phyloP scores from a whole-genome alignment of 2,797 vertebrate species.

The Hypotaenidia okinawae region DNA sequence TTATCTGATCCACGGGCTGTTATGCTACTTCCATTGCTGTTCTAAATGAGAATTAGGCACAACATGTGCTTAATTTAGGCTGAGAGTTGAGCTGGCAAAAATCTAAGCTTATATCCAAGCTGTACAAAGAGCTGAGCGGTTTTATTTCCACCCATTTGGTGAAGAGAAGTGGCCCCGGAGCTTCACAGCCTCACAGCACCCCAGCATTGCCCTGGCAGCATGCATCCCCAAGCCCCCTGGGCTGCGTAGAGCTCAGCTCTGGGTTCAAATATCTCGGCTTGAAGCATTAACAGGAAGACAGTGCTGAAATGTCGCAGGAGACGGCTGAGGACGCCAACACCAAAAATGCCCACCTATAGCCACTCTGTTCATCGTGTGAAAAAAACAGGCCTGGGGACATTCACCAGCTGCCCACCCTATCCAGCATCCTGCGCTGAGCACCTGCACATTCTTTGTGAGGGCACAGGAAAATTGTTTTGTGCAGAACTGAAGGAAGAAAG shows the following conservation, averaged over 20 bases:
- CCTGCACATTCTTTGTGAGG: not conserved
- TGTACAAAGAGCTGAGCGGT: not conserved
- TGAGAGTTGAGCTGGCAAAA: not conserved
- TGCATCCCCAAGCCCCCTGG: not conserved
- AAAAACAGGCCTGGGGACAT: not conserved
- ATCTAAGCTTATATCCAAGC: not conserved
- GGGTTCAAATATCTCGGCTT: not conserved
- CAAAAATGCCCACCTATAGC: not conserved
- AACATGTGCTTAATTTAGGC: not conserved
- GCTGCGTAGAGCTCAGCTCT: not conserved
- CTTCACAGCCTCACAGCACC: not conserved
- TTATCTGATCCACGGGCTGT: not conserved
- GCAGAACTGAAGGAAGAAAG: not conserved
- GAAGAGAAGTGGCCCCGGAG: not conserved
- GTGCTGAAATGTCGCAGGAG: rapidly evolving
- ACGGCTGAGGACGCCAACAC: not conserved
- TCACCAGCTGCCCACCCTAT: not conserved
- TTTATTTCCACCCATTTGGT: not conserved
- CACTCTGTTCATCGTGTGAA: not conserved
- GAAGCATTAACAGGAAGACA: not conserved
- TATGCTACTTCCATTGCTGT: not conserved
- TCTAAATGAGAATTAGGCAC: not conserved
- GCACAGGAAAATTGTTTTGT: not conserved
- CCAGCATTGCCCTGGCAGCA: not conserved
- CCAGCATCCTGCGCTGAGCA: not conserved